These are phyloP conservation scores for Melieria picta DNA, from an alignment of 2,888 invertebrate genomes.

Conservation along the genomic window DNA sequence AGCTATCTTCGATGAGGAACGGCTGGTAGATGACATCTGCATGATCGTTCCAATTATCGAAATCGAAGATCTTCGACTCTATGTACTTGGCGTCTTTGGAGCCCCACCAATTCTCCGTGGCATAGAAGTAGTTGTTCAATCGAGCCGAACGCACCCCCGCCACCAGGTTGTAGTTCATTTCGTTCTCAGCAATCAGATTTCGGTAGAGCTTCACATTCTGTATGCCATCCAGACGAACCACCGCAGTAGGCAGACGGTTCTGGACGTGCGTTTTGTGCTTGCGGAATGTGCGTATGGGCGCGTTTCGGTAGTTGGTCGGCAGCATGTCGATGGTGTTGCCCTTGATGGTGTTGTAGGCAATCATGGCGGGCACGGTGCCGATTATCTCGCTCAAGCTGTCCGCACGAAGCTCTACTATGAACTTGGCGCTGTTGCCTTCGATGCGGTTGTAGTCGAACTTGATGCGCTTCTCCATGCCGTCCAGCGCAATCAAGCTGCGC, in stretches of 20 bases:
- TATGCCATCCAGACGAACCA: slow-evolving; percentile 91
- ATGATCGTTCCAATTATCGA: slow-evolving; percentile 99
- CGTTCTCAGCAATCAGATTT: slow-evolving; percentile 88
- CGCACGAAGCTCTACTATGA: slow-evolving; percentile 86
- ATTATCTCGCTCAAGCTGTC: slow-evolving; percentile 94
- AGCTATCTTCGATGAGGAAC: slow-evolving; percentile 80
- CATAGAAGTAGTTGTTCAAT: slow-evolving; percentile 86
- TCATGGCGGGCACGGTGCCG: slow-evolving; percentile 83
- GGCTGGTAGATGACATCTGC: slow-evolving; percentile 92
- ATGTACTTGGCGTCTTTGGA: slow-evolving; percentile 79
- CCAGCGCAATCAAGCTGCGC: slow-evolving; percentile 79
- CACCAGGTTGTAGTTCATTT: slow-evolving; percentile 87
- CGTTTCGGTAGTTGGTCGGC: slow-evolving; percentile 45
- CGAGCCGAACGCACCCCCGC: slow-evolving; percentile 92
- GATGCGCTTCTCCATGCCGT: slow-evolving; percentile 97
- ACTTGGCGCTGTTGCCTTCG: slow-evolving; percentile 81
- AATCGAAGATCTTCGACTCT: slow-evolving; percentile 89
- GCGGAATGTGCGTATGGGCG: slow-evolving; percentile 38
- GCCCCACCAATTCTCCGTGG: slow-evolving; percentile 98
- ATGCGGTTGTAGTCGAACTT: slow-evolving; percentile 84
- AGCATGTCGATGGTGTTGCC: slow-evolving; percentile 71
- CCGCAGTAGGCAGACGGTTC: slow-evolving; percentile 74
- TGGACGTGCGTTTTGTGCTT: slow-evolving; percentile 46
- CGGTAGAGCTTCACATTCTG: slow-evolving; percentile 91
- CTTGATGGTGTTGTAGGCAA: slow-evolving; percentile 81